These are phyloP conservation scores for Montipora foliosa DNA, from an alignment of 64 coral and sea anemone genomes.

Conservation along the genomic window DNA sequence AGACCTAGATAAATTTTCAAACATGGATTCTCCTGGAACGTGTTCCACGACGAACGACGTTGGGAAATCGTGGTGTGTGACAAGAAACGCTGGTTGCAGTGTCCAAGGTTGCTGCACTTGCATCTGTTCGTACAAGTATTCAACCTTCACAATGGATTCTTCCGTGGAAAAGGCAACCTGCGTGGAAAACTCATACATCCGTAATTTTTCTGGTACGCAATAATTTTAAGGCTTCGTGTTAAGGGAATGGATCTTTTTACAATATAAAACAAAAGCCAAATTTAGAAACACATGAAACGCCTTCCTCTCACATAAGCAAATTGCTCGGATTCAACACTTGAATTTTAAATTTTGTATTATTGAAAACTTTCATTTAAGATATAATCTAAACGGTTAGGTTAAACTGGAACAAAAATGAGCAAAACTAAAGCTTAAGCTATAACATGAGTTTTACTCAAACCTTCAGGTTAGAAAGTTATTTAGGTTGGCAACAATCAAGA, in stretches of 20 bases:
- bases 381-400: too few species aligned
- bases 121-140: background rate
- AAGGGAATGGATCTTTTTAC: background rate
- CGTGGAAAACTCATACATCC: conserved; percentile 1
- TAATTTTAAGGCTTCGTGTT: background rate
- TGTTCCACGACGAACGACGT: background rate
- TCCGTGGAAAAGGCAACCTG: background rate
- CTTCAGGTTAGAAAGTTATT: too few species aligned
- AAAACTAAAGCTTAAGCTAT: too few species aligned
- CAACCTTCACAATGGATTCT: conserved; percentile 47
- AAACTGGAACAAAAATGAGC: too few species aligned
- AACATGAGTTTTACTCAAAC: too few species aligned
- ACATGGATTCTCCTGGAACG: background rate
- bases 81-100: conserved; percentile 21
- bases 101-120: conserved; percentile 1
- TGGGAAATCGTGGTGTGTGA: background rate
- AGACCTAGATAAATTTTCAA: background rate
- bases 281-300: background rate
- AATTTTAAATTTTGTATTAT: too few species aligned
- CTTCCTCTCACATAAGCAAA: too few species aligned
- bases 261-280: background rate
- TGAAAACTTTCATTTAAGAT: too few species aligned
- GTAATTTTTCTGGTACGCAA: conserved; percentile 4
- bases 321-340: too few species aligned
- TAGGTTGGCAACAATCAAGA: too few species aligned